Percentiles rank a stretch among this genome's conserved stretches.
These are phyloP conservation scores for fruit fly (Drosophila melanogaster) DNA, from an alignment of 1,140 invertebrate genomes.

Conservation along the genomic window Release_6_plus_ISO1_MT NT_033777.3:28383001-28383500, in stretches of 20 bases:
- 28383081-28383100: slow-evolving; percentile 50
- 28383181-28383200: slow-evolving; percentile 36
- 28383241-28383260: slow-evolving; percentile 60
- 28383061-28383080: slow-evolving; percentile 13
- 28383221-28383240: slow-evolving; percentile 40
- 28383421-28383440: slow-evolving; percentile 38
- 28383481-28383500: slow-evolving; percentile 36
- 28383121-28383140: slow-evolving; percentile 54
- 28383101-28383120: slow-evolving; percentile 40
- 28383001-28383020: neutral
- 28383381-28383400: slow-evolving; percentile 44
- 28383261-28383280: slow-evolving; percentile 1
- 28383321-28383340: slow-evolving; percentile 79
- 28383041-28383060: slow-evolving; percentile 16
- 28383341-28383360: slow-evolving; percentile 81
- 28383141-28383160: slow-evolving; percentile 43
- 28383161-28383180: slow-evolving; percentile 30
- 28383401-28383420: slow-evolving; percentile 25
- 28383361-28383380: slow-evolving; percentile 74
- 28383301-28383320: slow-evolving; percentile 59
- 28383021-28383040: slow-evolving; percentile 7
- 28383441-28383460: slow-evolving; percentile 57
- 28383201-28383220: slow-evolving; percentile 77
- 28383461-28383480: slow-evolving; percentile 27
- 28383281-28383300: slow-evolving; percentile 1